These are phyloP conservation scores for Jaculus jaculus DNA, from an alignment of 2,113 vertebrate species.

Conservation along the genomic window DNA sequence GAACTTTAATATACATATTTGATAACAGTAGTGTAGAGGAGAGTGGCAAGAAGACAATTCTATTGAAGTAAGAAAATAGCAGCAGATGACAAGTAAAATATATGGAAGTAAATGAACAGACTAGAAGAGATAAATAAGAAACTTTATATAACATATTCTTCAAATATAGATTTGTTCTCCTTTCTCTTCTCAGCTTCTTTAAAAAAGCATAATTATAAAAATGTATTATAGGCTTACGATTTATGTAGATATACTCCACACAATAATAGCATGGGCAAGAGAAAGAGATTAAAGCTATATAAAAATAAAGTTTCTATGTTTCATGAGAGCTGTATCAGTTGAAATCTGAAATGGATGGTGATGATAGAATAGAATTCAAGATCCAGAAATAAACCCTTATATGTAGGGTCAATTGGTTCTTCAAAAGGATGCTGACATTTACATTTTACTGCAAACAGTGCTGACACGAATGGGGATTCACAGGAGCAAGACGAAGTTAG, in stretches of 20 bases:
- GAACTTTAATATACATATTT: background rate
- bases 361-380: background rate
- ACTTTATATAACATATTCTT: background rate
- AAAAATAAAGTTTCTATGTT: background rate
- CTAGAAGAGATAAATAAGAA: constrained; percentile 5
- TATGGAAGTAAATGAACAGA: background rate
- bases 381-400: background rate
- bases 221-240: background rate
- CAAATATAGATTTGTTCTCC: background rate
- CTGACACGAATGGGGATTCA: background rate
- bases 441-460: background rate
- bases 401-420: background rate
- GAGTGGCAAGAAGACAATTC: background rate
- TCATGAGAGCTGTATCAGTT: background rate
- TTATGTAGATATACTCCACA: background rate
- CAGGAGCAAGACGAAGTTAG: background rate
- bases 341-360: background rate
- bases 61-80: background rate
- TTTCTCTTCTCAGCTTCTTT: background rate
- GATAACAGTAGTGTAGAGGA: background rate
- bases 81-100: background rate
- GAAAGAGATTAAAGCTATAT: background rate
- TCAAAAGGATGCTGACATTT: background rate
- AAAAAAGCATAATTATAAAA: background rate
- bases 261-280: background rate